Base-by-base conservation (phyloP, 2,797 vertebrate genomes). In the Parauchenoglanis ngamensis region DNA sequence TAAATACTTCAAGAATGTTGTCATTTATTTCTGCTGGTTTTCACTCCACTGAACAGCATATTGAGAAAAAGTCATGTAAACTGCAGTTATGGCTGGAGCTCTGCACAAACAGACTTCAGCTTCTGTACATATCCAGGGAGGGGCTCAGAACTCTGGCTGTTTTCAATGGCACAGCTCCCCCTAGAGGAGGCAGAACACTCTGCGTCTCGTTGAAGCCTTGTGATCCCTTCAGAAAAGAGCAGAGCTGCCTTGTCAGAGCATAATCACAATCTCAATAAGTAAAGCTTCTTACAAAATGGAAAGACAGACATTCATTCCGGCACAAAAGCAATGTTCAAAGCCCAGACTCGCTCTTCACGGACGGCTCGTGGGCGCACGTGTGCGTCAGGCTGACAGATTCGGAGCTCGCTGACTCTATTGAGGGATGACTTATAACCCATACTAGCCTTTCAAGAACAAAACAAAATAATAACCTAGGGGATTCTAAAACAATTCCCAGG, bases 111-210 rank as follows among this genome's bases (percentile, higher is more conserved):
- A 88, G 70, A 44, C 70, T 86, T 76, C 35, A 73, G 59, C 59
- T 87, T 59, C 84, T 28, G 21, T 40, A 31, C 54, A 59, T 28
- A 78, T 15, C 57, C 8, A 40, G 31, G 70, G 72, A 73, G 52
- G 83, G 54, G 59, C 46, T 54, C 15, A 46, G 10, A n/a, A 73
- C 49, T 6, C 23, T 67, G 40, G 85, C 4, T 40, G 86, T 90
- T 85, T 63, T 61, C 83, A 79, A 88, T 90, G 54, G 25, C 59
- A 85, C 79, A 92, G 90, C 90, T 89, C 92, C 92, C 87, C 89
- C 89, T 88, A 63, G 57, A 87, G 91, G 87, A 87, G 11, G 1
- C 13, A 63, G 2, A 44, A 23, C 49, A 19, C 76, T 75, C 49
- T 57, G 31, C 40, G 57, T 70, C 17, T 52, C 7, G 0, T 54